These are phyloP conservation scores for Muricea muricata DNA, from an alignment of 92 coral and sea anemone genomes.

Conservation along the genomic window DNA sequence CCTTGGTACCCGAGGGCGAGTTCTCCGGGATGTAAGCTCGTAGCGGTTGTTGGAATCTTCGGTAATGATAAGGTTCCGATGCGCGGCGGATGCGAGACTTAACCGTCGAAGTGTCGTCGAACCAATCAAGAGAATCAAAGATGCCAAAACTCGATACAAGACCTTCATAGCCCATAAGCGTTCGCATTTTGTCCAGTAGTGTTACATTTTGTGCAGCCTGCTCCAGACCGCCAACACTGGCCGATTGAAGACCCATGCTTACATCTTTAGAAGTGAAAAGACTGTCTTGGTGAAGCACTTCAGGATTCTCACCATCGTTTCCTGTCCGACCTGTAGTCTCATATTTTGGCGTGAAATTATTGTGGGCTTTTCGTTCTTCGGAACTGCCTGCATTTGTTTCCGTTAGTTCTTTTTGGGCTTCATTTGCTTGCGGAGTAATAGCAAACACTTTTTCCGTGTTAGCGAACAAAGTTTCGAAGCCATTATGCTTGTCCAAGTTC, in stretches of 20 bases:
- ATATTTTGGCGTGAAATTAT: too few relatives aligned
- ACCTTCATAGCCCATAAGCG: background rate
- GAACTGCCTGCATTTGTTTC: background rate
- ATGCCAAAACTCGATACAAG: background rate
- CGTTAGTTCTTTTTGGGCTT: background rate
- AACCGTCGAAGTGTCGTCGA: background rate
- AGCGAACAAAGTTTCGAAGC: background rate
- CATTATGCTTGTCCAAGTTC: too few relatives aligned
- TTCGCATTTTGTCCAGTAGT: background rate
- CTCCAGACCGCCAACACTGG: background rate
- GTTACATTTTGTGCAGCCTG: background rate
- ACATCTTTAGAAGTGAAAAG: background rate
- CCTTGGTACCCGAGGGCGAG: constrained; percentile 66
- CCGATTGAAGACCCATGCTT: background rate
- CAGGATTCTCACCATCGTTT: background rate
- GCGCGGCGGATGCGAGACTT: constrained; percentile 11
- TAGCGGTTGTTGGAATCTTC: constrained; percentile 91
- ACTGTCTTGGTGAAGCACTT: background rate
- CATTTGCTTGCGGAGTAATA: background rate
- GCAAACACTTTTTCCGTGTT: background rate
- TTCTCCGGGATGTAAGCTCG: constrained; percentile 82
- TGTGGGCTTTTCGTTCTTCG: too few relatives aligned
- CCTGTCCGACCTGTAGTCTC: background rate
- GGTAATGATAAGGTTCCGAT: constrained; percentile 49
- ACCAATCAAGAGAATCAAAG: constrained; percentile 14